Evolutionary conservation across 2,113 vertebrate species (phyloP).

Genomic region (Amphiprion percula): DNA sequence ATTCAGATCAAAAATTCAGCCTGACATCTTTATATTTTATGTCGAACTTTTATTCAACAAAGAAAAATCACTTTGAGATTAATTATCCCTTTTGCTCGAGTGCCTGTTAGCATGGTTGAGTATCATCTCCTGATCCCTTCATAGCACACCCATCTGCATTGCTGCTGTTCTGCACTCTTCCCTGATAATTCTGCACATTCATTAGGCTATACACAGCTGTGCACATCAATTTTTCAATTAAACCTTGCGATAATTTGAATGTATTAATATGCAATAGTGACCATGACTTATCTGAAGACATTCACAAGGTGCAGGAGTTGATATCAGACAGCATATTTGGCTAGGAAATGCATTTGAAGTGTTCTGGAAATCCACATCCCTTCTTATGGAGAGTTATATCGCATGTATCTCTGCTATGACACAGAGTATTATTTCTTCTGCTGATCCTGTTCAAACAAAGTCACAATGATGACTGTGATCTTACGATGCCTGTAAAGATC

Average conservation of each 20-base stretch:
- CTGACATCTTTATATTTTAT: too few species aligned
- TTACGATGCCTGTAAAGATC: constrained; percentile 1
- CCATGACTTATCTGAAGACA: constrained; percentile 40
- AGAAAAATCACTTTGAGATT: too few species aligned
- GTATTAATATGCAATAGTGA: constrained; percentile 65
- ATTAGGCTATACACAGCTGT: constrained; percentile 56
- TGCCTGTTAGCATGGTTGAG: neutral
- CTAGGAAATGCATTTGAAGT: constrained; percentile 19
- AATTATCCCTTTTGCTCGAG: too few species aligned
- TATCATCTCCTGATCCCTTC: constrained; percentile 10
- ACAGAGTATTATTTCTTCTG: constrained; percentile 19
- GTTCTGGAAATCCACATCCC: neutral
- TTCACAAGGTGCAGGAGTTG: constrained; percentile 22
- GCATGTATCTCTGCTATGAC: constrained; percentile 13
- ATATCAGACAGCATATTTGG: constrained; percentile 14
- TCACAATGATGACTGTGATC: constrained; percentile 15
- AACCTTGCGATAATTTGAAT: constrained; percentile 67
- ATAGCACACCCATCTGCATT: constrained; percentile 11
- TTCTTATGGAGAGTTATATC: neutral
- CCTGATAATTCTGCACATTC: constrained; percentile 18
- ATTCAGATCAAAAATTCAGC: too few species aligned
- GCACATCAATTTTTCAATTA: constrained; percentile 79
- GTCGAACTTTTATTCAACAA: too few species aligned
- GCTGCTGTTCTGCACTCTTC: constrained; percentile 5
- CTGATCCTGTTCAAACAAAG: constrained; percentile 3